Conservation (phyloP, 2,888 invertebrate species). For the Metellina segmentata region DNA sequence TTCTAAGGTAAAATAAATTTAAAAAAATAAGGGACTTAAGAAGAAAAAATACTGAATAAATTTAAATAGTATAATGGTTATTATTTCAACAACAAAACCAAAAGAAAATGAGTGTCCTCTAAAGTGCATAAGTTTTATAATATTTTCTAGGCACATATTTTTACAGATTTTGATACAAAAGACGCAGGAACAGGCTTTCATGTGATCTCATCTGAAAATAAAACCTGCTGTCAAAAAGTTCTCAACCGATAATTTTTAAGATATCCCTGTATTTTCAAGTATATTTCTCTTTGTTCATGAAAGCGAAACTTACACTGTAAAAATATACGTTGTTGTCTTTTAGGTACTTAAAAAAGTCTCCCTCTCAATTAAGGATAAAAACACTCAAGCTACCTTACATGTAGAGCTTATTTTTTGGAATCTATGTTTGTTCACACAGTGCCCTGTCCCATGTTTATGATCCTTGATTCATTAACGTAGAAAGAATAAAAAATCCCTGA, state of each 20-base stretch:
- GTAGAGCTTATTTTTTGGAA: not conserved
- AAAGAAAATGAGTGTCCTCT: no score
- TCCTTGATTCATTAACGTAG: not conserved
- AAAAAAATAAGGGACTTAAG: no score
- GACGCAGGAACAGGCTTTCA: not conserved
- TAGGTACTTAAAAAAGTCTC: not conserved
- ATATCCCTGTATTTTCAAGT: slow-evolving; percentile 7
- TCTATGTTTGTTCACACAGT: not conserved
- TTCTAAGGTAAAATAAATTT: no score
- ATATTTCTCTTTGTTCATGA: slow-evolving; percentile 3
- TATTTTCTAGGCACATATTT: not conserved
- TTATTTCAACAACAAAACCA: no score
- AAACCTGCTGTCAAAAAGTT: slow-evolving; percentile 6
- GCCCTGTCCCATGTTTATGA: not conserved
- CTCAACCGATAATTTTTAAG: not conserved
- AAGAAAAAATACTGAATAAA: no score
- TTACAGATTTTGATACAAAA: not conserved
- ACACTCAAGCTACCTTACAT: not conserved
- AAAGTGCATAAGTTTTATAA: not conserved
- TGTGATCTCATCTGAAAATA: not conserved
- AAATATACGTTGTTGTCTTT: not conserved
- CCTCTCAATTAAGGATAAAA: not conserved
- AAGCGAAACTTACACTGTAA: not conserved
- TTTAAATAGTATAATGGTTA: no score
- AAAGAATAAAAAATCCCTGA: not conserved